These are phyloP conservation scores for Frankliniella fusca DNA, from an alignment of 2,888 invertebrate species.

Conservation along the genomic window DNA sequence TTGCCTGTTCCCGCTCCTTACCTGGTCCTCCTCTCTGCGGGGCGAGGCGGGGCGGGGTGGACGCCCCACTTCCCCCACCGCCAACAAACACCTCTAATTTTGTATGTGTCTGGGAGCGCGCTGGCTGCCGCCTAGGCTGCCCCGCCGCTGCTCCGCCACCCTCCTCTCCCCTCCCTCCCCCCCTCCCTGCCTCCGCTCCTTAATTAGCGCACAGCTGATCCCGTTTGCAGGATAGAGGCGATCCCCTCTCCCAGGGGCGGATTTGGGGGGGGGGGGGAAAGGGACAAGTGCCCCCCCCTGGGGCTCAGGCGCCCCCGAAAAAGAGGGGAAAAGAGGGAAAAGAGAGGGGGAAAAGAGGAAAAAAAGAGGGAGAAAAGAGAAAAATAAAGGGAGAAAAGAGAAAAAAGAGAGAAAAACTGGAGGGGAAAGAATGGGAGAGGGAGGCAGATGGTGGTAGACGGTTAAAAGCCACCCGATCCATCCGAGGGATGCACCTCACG, in stretches of 20 bases:
- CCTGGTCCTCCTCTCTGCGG: no score
- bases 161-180: background rate
- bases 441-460: no score
- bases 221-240: background rate
- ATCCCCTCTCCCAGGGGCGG: background rate
- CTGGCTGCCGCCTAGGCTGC: background rate
- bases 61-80: background rate
- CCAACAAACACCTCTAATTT: constrained; percentile 25
- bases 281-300: no score
- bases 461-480: no score
- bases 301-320: no score
- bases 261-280: no score
- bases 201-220: background rate
- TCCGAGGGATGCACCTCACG: no score
- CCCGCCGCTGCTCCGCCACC: background rate
- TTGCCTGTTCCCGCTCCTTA: no score
- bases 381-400: no score
- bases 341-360: background rate
- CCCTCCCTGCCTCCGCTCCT: background rate
- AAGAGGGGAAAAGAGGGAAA: background rate
- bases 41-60: no score
- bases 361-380: background rate
- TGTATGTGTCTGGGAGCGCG: background rate
- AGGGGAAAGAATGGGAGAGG: no score
- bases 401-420: no score